Conservation (phyloP, 1,140 invertebrate species). For the Orchesella cincta region DNA sequence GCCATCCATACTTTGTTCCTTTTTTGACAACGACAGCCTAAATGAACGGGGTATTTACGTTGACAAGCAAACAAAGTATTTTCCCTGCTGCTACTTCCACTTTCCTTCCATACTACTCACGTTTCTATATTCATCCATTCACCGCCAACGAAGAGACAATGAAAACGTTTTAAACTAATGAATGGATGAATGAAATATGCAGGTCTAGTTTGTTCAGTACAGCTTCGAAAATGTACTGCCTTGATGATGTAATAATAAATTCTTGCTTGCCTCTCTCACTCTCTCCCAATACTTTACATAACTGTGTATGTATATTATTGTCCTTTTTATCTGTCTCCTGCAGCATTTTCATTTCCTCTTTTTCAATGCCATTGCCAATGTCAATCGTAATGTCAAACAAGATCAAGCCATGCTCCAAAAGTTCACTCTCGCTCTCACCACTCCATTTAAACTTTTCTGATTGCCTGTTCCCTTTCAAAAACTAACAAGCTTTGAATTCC, state of each 20-base stretch:
- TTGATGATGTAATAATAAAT: neutral
- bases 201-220: neutral
- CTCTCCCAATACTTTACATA: neutral
- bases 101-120: neutral
- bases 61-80: neutral
- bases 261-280: neutral
- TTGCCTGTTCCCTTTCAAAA: conserved; percentile 10
- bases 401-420: neutral
- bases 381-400: neutral
- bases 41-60: no score
- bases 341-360: neutral
- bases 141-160: neutral
- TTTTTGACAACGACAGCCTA: no score
- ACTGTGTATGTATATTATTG: neutral
- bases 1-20: no score
- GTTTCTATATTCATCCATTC: neutral
- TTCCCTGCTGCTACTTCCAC: neutral
- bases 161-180: no score
- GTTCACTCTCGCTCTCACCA: no score
- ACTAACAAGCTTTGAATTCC: conserved; percentile 10
- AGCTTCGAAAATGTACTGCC: neutral
- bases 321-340: neutral
- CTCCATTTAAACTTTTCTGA: neutral
- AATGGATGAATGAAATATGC: no score
- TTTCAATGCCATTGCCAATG: conserved; percentile 2